Evolutionary conservation across 2,113 vertebrate species (phyloP), one percentile per base, ranked within the genome.

Genomic region (Philantomba maxwellii): DNA sequence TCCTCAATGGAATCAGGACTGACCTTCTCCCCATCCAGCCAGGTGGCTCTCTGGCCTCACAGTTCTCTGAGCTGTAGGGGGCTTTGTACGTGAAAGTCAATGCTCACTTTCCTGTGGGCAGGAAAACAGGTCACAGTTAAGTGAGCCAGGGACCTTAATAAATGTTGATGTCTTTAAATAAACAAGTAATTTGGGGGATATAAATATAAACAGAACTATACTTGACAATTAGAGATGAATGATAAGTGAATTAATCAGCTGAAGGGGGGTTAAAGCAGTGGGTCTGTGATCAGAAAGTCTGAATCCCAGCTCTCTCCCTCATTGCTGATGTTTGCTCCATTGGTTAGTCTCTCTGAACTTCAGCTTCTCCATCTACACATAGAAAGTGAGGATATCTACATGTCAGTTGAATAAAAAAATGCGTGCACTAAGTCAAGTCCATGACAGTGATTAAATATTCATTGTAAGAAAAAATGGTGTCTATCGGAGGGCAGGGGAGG

Each of bases 141-240:
- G 64, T 58, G 75, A 83, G 14, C 26, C 73, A 94, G 21, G 16
- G 39, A 33, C 70, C 19, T 91, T 78, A 75, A 87, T 64, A 84
- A 93, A 39, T 66, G 26, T 26, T 91, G 51, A 78, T 70, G 60
- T 87, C 43, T 88, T 94, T 93, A 86, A 94, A 78, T 80, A 92
- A 78, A 73, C 33, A 47, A 81, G 30, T 36, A 70, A 45, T 47
- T 83, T 6, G 25, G 80, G 58, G n/a, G 39, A 39, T 51, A 36
- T 81, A 84, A 88, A 85, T 49, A 84, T 16, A 87, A 95, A 87
- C 53, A 84, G 86, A 92, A 90, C 62, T 51, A 78, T 26, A 66
- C n/a, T 60, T 87, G 53, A 75, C 11, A 70, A 60, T 77, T 81
- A 85, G 60, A 53, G 53, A 64, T 39, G 36, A 53, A 43, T 55